Evolutionary conservation across 1,140 invertebrate species (phyloP), one percentile per base, ranked within the genome.

Genomic region (Solen grandis): DNA sequence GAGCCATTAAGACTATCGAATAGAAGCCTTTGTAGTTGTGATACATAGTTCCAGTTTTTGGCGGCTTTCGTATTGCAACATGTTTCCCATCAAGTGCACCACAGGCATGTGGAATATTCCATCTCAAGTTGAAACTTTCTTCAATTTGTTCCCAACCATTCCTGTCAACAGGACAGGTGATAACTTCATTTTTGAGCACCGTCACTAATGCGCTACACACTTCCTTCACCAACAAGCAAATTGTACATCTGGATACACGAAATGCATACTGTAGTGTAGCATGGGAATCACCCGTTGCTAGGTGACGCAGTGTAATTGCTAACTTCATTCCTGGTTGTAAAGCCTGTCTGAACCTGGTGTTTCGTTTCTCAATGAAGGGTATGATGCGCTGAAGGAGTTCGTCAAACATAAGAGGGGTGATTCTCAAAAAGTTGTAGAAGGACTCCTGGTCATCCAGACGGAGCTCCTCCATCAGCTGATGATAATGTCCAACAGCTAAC

Each of bases 11-110:
- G 8, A 63, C 35, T 5, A 72, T 25, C 35, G 36, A 66, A 72
- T 35, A 81, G 35, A 72, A 80, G 1, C 70, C 50, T 59, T 84
- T 82, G 73, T 84, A 84, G 66, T 84, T 78, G 38, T 41, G 73
- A 54, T 27, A 85, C 29, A 66, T 2, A 27, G 27, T 36, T 0
- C 81, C 81, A 57, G 60, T 62, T 1, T 78, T 78, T 3, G 65
- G 19, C 10, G 74, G 81, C 5, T 54, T 55, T 52, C 57, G 52
- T 16, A 50, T 52, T 14, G 66, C 74, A 57, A 78, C 66, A 46
- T 83, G 81, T 50, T 83, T 83, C 16, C 62, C 68, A 52, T 83
- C 75, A 8, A 83, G 50, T 33, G 75, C 69, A 14, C 75, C 76
- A 36, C 46, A 73, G 10, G 68, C 69, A 83, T 83, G 81, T 31